A percentile compares a stretch with the other conserved stretches of the same genome.
Evolutionary conservation across 1,140 invertebrate genomes (phyloP).

Genomic region (Oedothorax gibbosus): DNA sequence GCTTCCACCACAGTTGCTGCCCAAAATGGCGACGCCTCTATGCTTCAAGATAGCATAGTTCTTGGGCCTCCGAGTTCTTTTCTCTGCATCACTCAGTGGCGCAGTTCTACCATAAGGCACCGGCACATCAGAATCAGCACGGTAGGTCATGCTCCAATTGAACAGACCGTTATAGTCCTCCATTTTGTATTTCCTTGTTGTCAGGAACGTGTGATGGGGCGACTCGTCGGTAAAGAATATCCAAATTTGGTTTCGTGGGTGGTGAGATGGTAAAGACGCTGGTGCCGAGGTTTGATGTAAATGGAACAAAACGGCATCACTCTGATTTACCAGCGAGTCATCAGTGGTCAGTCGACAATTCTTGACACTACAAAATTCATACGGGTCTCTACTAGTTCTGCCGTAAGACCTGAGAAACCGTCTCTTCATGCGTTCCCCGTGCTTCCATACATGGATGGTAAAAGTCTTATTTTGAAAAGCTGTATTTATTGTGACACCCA

Average conservation of each 20-base stretch:
- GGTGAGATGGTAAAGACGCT: conserved; percentile 33
- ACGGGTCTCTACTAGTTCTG: conserved; percentile 68
- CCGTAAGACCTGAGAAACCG: conserved; percentile 63
- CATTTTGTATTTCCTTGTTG: conserved; percentile 66
- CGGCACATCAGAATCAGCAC: conserved; percentile 77
- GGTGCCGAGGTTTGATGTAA: conserved; percentile 70
- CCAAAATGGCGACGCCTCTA: conserved; percentile 71
- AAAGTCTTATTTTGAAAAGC: conserved; percentile 47
- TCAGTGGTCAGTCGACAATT: conserved; percentile 73
- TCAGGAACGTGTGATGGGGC: conserved; percentile 65
- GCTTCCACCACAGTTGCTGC: conserved; percentile 74
- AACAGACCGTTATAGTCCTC: conserved; percentile 72
- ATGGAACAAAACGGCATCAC: conserved; percentile 74
- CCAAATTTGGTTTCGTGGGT: conserved; percentile 60
- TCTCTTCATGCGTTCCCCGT: conserved; percentile 62
- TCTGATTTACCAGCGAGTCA: conserved; percentile 65
- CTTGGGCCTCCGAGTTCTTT: conserved; percentile 63
- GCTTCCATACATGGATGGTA: conserved; percentile 64
- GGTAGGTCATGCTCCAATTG: conserved; percentile 84
- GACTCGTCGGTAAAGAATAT: conserved; percentile 64
- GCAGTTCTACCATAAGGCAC: conserved; percentile 74
- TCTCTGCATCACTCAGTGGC: background rate
- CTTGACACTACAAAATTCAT: conserved; percentile 72
- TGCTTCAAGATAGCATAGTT: conserved; percentile 70
- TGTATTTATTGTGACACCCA: background rate